These are phyloP conservation scores for Pipistrellus kuhlii DNA, from an alignment of 2,797 vertebrate species.

Conservation along the genomic window DNA sequence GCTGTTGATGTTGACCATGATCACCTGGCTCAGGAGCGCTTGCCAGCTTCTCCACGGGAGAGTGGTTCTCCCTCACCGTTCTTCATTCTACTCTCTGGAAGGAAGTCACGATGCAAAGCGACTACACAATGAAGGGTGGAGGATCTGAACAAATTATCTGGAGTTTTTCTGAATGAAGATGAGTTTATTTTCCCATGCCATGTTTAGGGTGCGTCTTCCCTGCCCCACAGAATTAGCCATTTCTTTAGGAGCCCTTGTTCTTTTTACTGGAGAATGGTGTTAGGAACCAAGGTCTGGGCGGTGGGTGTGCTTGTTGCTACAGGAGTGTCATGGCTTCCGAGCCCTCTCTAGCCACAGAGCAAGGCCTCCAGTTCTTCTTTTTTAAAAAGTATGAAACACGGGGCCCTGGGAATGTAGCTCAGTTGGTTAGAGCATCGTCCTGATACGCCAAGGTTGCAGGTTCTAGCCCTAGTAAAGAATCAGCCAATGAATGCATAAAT, in stretches of 20 bases:
- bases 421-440: neutral
- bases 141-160: neutral
- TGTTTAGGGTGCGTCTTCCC: too few relatives aligned
- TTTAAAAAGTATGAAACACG: neutral
- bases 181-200: neutral
- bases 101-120: neutral
- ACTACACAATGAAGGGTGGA: neutral
- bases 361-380: neutral
- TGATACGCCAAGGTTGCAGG: neutral
- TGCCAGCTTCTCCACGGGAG: rapidly evolving
- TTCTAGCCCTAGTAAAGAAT: neutral
- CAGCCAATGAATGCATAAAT: neutral
- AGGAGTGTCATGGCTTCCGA: neutral
- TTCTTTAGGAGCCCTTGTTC: neutral
- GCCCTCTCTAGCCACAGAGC: neutral
- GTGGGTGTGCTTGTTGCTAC: neutral
- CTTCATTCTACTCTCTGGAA: neutral
- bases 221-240: neutral
- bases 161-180: neutral
- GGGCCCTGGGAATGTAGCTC: neutral
- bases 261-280: neutral
- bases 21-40: neutral
- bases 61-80: neutral
- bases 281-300: neutral
- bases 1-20: neutral